Conservation (phyloP, 2,113 vertebrate species). For the Mirza zaza region DNA sequence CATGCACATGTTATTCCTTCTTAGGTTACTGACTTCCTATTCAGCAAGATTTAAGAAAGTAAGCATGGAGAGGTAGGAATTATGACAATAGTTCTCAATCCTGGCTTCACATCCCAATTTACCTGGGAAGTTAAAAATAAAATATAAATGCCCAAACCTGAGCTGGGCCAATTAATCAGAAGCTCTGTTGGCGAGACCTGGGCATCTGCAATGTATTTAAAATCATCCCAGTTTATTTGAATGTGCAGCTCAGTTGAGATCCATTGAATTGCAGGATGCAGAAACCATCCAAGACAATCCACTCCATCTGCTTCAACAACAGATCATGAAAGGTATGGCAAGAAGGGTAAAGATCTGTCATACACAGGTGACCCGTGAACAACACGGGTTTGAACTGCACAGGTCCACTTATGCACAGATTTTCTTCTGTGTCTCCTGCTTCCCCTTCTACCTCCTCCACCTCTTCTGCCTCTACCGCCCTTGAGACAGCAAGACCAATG, state of each 20-base stretch:
- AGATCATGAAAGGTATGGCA: background rate
- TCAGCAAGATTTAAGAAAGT: constrained; percentile 25
- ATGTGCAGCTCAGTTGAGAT: background rate
- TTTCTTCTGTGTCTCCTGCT: no score
- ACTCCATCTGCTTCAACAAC: background rate
- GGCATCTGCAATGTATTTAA: background rate
- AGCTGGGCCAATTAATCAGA: background rate
- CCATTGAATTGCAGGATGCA: background rate
- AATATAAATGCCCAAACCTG: background rate
- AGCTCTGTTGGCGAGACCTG: background rate
- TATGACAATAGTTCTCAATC: background rate
- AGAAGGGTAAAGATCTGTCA: background rate
- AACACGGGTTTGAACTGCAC: background rate
- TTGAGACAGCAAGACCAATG: background rate
- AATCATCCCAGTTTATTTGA: background rate
- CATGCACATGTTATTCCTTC: background rate
- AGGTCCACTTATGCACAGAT: background rate
- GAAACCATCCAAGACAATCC: background rate
- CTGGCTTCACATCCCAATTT: constrained; percentile 20
- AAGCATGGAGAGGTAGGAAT: background rate
- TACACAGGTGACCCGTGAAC: background rate
- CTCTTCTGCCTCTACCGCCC: background rate
- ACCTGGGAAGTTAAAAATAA: background rate
- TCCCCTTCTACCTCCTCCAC: no score
- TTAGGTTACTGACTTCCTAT: background rate